These are phyloP conservation scores for Eustalomyia histrio DNA, from an alignment of 2,888 invertebrate genomes.

Conservation along the genomic window DNA sequence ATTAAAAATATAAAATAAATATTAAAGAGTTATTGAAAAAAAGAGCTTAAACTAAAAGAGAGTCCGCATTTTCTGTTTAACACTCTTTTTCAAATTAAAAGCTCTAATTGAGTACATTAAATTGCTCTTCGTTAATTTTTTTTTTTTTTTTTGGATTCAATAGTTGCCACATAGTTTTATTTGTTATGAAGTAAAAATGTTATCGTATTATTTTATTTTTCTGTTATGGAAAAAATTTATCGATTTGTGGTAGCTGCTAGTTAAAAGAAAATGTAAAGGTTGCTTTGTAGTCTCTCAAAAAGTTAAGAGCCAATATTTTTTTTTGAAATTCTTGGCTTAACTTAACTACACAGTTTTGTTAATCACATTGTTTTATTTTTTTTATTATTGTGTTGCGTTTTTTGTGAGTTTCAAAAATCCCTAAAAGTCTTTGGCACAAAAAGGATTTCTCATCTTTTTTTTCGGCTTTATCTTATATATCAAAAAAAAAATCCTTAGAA, in stretches of 20 bases:
- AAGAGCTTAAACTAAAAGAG: slow-evolving; percentile 9
- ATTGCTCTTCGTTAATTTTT: slow-evolving; percentile 15
- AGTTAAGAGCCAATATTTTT: background rate
- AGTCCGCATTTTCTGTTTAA: slow-evolving; percentile 20
- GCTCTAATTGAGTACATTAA: slow-evolving; percentile 18
- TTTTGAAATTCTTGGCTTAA: slow-evolving; percentile 13
- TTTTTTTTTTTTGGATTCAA: background rate
- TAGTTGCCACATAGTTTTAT: slow-evolving; percentile 21
- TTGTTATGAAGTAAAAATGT: slow-evolving; percentile 4
- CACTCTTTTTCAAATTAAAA: slow-evolving; percentile 26
- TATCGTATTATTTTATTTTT: no score
- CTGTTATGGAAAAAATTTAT: slow-evolving; percentile 1
- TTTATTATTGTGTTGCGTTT: slow-evolving; percentile 8
- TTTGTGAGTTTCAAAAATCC: slow-evolving; percentile 42
- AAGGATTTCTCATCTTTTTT: slow-evolving; percentile 41
- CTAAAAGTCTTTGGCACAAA: slow-evolving; percentile 35
- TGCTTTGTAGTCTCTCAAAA: slow-evolving; percentile 30
- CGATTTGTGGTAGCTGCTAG: background rate
- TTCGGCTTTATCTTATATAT: slow-evolving; percentile 23
- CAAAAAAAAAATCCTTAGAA: slow-evolving; percentile 45
- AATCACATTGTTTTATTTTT: slow-evolving; percentile 36
- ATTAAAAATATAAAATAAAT: slow-evolving; percentile 63
- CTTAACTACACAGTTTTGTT: background rate
- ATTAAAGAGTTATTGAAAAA: slow-evolving; percentile 18
- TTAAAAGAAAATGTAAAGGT: slow-evolving; percentile 21